These are phyloP conservation scores for Isoperla grammatica DNA, from an alignment of 2,888 invertebrate species.

Conservation along the genomic window DNA sequence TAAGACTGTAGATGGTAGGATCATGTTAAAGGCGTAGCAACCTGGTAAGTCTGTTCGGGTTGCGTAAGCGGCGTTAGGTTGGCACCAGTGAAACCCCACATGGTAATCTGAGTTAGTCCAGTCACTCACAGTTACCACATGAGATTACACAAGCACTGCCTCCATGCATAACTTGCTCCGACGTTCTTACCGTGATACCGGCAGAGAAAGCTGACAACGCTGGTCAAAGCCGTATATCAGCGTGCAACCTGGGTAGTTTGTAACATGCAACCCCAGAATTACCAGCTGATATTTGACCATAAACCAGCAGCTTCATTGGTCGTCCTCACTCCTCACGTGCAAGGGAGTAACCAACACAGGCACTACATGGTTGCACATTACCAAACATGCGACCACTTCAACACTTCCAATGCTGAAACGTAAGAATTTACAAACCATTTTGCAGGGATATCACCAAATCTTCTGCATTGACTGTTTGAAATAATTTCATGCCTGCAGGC, in stretches of 20 bases:
- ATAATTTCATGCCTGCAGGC: too few relatives aligned
- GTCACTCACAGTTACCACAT: conserved; percentile 95
- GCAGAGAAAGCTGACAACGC: not conserved
- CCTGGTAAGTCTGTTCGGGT: too few relatives aligned
- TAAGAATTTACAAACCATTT: too few relatives aligned
- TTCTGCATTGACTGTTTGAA: too few relatives aligned
- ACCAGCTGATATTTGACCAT: conserved; percentile 96
- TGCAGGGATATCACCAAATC: too few relatives aligned
- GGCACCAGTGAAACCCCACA: conserved; percentile 73
- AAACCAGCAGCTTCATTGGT: conserved; percentile 36
- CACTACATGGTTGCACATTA: too few relatives aligned
- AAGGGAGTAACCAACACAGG: too few relatives aligned
- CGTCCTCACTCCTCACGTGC: not conserved
- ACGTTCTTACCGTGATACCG: too few relatives aligned
- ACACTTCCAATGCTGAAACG: too few relatives aligned
- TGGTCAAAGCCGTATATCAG: conserved; percentile 61
- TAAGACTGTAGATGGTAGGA: too few relatives aligned
- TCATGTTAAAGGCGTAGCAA: too few relatives aligned
- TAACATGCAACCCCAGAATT: conserved; percentile 76
- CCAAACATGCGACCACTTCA: too few relatives aligned
- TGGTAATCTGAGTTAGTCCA: conserved; percentile 69
- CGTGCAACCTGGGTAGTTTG: conserved; percentile 72
- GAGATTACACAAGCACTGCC: conserved; percentile 75
- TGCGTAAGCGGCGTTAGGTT: conserved; percentile 36
- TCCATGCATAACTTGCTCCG: not conserved